Conservation (phyloP, 2,797 vertebrate genomes). For the Sandelia bainsii region DNA sequence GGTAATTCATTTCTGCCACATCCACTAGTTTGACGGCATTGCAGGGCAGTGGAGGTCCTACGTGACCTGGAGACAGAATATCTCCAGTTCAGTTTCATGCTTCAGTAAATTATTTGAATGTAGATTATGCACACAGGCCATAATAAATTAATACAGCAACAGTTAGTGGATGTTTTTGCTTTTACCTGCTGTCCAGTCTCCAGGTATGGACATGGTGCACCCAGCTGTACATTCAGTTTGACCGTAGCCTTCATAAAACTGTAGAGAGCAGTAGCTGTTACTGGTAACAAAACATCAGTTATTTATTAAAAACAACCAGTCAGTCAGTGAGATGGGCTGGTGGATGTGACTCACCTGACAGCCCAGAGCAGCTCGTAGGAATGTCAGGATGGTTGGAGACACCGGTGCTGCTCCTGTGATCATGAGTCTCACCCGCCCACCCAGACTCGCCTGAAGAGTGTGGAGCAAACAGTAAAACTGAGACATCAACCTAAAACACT, state of each 20-base stretch:
- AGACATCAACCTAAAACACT: background rate
- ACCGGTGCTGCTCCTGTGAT: constrained; percentile 96
- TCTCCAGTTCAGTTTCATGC: background rate
- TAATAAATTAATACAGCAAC: background rate
- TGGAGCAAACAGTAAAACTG: background rate
- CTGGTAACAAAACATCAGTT: background rate
- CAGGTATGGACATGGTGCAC: constrained; percentile 91
- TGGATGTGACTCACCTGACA: constrained; percentile 90
- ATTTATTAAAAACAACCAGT: background rate
- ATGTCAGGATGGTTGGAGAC: constrained; percentile 93
- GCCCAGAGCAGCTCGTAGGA: constrained; percentile 93
- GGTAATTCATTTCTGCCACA: constrained; percentile 96
- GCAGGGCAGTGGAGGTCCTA: constrained; percentile 95
- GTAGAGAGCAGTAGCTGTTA: constrained; percentile 14
- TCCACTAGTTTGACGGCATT: constrained; percentile 92
- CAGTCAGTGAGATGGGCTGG: rapidly evolving
- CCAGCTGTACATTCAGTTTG: constrained; percentile 98
- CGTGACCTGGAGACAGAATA: constrained; percentile 86
- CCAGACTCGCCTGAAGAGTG: constrained; percentile 88
- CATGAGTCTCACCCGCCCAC: constrained; percentile 93
- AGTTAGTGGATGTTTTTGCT: background rate
- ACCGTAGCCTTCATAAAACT: constrained; percentile 99
- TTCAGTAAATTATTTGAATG: background rate
- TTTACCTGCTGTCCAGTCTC: constrained; percentile 96
- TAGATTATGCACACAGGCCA: background rate